These are phyloP conservation scores for Spheniscus humboldti DNA, from an alignment of 2,797 vertebrate genomes.

Conservation along the genomic window DNA sequence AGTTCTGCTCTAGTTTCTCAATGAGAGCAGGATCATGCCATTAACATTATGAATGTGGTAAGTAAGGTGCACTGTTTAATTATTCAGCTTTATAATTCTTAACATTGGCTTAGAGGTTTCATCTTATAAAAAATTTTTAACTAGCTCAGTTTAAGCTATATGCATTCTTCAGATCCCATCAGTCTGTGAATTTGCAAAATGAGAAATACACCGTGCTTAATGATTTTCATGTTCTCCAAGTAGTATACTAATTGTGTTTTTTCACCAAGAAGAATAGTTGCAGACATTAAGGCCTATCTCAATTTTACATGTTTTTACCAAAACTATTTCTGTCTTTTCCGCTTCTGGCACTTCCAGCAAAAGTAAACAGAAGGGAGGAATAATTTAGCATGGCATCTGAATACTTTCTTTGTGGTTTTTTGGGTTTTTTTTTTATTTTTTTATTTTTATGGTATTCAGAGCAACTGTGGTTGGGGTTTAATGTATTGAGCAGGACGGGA, in stretches of 20 bases:
- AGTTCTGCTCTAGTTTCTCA: background rate
- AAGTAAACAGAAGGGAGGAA: background rate
- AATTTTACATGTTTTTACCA: background rate
- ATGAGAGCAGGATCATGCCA: accelerated
- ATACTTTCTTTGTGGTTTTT: background rate
- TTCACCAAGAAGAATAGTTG: background rate
- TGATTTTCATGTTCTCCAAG: background rate
- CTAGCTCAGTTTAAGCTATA: background rate
- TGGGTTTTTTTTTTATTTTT: background rate
- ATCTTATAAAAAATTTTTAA: background rate
- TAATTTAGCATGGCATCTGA: background rate
- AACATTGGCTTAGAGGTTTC: background rate
- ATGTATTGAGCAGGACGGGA: background rate
- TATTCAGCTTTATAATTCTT: background rate
- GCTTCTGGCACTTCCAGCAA: background rate
- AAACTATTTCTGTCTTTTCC: background rate
- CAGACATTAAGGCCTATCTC: background rate
- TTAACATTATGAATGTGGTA: background rate
- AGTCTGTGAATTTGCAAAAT: background rate
- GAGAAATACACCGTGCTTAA: background rate
- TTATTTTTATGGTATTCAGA: background rate
- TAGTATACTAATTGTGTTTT: background rate
- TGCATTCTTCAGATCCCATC: background rate
- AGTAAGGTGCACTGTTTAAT: background rate
- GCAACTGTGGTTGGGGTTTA: background rate